Percentiles rank a stretch among this genome's conserved stretches.
Evolutionary conservation across 2,888 invertebrate species (phyloP).

Genomic region (Aspidiotus destructor): DNA sequence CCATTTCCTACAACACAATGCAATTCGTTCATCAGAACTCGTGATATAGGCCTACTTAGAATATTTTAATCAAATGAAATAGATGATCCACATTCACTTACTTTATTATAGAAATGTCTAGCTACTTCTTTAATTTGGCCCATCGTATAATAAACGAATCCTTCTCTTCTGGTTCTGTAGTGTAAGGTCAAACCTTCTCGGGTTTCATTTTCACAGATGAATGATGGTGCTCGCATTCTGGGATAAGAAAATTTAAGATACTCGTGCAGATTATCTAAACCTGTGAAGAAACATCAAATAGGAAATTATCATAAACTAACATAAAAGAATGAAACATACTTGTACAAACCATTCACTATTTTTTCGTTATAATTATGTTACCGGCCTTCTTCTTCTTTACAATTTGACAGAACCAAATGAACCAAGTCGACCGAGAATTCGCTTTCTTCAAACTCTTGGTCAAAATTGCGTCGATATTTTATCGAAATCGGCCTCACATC

Average conservation of each 20-base stretch:
- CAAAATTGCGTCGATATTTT: not conserved
- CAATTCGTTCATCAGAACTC: not conserved
- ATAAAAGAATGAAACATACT: not conserved
- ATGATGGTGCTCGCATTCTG: constrained; percentile 79
- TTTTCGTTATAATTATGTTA: too few relatives aligned
- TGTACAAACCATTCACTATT: not conserved
- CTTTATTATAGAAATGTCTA: constrained; percentile 82
- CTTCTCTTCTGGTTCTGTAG: constrained; percentile 83
- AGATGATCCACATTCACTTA: constrained; percentile 2
- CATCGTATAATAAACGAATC: constrained; percentile 94
- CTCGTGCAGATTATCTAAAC: constrained; percentile 89
- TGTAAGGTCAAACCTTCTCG: constrained; percentile 84
- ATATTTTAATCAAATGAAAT: too few relatives aligned
- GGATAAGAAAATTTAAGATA: constrained; percentile 94
- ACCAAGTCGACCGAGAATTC: too few relatives aligned
- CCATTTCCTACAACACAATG: constrained; percentile 53
- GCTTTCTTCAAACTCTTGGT: too few relatives aligned
- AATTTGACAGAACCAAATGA: too few relatives aligned
- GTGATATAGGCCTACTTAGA: too few relatives aligned
- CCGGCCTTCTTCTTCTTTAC: too few relatives aligned
- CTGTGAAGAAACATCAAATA: constrained; percentile 36
- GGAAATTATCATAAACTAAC: not conserved
- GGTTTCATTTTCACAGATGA: constrained; percentile 93
- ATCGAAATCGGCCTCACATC: not conserved
- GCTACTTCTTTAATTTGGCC: constrained; percentile 91